Base-by-base conservation (phyloP, 2,888 invertebrate genomes). In the Lasiommata megera region DNA sequence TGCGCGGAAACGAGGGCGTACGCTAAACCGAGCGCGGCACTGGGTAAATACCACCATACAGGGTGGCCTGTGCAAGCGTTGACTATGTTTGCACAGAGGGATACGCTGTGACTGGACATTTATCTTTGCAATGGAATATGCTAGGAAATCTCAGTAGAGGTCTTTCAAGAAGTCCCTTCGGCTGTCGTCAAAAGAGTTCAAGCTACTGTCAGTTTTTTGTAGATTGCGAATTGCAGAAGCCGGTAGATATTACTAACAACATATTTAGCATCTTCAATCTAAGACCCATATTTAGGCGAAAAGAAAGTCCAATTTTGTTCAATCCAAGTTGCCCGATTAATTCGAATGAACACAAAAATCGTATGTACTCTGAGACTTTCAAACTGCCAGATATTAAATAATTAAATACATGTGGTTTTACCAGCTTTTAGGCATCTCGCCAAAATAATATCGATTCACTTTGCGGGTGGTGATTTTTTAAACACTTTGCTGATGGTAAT, bases 11-110 rank as follows among this genome's bases (percentile, higher is more conserved):
- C 48, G 43, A 43, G 43, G 61, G 55, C 44, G 14, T 40, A 47
- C 46, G 41, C 14, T 43, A 36, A 47, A 47, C 44, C 37, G 41
- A 40, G 55, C 52, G 56, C n/a, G n/a, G n/a, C n/a, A n/a, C 37
- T 56, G 34, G 53, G 50, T 48, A 60, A 60, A 54, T 54, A 57
- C 14, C 48, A 54, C 50, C 59, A 61, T 53, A 34, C 14, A 8
- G 43, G 17, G 31, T 56, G 59, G 29, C 29, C 56, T 16, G 14
- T 31, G 40, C 34, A 17, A 34, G 34, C 28, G 44, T 9, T 12
- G 8, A 41, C 7, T 11, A n/a, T 31, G 31, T 37, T 18, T 34
- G 28, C 7, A 50, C 12, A 18, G 23, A 9, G 12, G 17, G 56
- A 29, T 44, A 29, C 16, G 16, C 18, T 48, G 11, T 16, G 29